These are phyloP conservation scores for Platyrinchus mystaceus DNA, from an alignment of 2,797 vertebrate species.

Conservation along the genomic window DNA sequence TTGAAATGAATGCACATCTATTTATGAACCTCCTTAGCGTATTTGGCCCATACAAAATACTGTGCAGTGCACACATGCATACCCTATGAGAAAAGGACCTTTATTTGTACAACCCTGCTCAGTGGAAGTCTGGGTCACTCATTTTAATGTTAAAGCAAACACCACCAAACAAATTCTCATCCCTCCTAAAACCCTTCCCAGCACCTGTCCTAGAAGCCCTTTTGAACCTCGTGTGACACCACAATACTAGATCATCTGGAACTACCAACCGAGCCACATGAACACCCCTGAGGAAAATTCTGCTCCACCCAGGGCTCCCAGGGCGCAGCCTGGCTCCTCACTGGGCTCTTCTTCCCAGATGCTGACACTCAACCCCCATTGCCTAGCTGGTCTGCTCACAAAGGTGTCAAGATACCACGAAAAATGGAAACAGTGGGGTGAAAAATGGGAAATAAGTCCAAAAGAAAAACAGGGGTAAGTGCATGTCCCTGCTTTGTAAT, in stretches of 20 bases:
- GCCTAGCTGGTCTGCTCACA: neutral
- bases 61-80: neutral
- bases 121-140: neutral
- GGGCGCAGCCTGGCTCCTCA: neutral
- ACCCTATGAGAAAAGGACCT: neutral
- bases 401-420: neutral
- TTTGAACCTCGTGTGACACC: fast-evolving
- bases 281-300: neutral
- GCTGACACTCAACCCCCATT: neutral
- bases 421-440: fast-evolving
- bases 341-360: neutral
- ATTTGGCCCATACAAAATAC: neutral
- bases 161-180: neutral
- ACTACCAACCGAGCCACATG: neutral
- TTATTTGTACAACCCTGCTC: neutral
- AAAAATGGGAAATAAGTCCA: neutral
- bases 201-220: neutral
- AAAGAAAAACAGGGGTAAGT: neutral
- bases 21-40: neutral
- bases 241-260: neutral
- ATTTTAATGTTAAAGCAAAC: neutral
- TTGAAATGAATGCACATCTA: neutral
- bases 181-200: neutral
- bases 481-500: neutral
- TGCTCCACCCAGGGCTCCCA: neutral